Evolutionary conservation across 92 coral and sea anemone species (phyloP), one percentile per base, ranked within the genome.

Genomic region (Epizoanthus illoricatus): DNA sequence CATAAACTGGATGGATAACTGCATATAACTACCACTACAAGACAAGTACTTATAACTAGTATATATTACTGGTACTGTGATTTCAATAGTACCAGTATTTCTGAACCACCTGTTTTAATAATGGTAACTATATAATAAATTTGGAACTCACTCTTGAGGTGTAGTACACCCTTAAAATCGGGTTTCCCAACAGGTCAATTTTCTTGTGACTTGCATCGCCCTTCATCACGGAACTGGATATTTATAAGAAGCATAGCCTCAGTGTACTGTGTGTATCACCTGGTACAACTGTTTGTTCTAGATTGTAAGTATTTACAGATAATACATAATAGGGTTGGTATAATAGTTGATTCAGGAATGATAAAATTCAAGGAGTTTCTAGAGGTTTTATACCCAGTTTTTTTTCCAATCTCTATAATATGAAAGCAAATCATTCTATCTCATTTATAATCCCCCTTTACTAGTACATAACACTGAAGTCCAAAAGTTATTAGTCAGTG

Each of bases 161-260:
- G 85, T 96, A 96, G 67, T 96, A 96, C 15, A 96, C 80, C 78
- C 89, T 85, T 36, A 93, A 94, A 74, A 96, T 86, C 81, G 87
- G 90, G 84, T 96, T 96, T 39, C 97, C 93, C 18, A 96, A 86
- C 58, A 87, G 84, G 80, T 90, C 98, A 49, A 94, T 92, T 80
- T 86, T 91, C 88, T 96, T 96, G 91, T 96, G 99, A 76, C 97
- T 94, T 57, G 93, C 86, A 66, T 92, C 94, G 15, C 99, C 99
- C 74, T 93, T 96, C 78, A 93, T 64, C 84, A 93, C 28, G n/a
- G 98, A 89, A 80, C 99, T 95, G 79, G 13, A 78, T 81, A 69
- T 56, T 13, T 12, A 81, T 36, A 49, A 20, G 17, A 33, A 71
- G 80, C 21, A 65, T 13, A 49, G 4, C 16, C 15, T 24, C 13